phyloP scores from a whole-genome alignment of 2,113 vertebrate genomes.

The Myocastor coypus region DNA sequence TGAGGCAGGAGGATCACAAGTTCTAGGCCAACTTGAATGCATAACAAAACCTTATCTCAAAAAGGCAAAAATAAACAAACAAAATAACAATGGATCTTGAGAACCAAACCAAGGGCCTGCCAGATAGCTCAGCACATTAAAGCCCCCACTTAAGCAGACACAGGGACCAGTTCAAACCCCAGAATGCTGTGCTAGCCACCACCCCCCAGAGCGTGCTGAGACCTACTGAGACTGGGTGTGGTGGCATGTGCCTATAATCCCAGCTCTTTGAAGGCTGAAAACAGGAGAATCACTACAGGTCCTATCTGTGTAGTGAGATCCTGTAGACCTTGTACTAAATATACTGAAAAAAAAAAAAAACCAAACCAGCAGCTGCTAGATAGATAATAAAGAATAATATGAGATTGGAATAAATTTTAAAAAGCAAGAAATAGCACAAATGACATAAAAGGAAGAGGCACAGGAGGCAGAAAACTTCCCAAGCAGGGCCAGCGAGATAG shows the following conservation, averaged over 20 bases:
- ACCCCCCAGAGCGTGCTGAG: too few species aligned
- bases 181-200: too few species aligned
- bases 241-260: too few species aligned
- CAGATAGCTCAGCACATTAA: too few species aligned
- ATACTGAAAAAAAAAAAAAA: neutral
- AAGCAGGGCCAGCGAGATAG: neutral
- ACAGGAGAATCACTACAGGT: too few species aligned
- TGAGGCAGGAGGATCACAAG: neutral
- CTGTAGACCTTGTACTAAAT: too few species aligned
- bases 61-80: neutral
- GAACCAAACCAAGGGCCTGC: neutral
- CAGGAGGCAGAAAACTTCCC: neutral
- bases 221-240: too few species aligned
- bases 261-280: too few species aligned
- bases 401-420: neutral
- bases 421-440: neutral
- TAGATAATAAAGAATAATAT: neutral
- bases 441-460: neutral
- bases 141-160: too few species aligned
- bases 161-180: too few species aligned
- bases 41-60: neutral
- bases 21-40: neutral
- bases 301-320: too few species aligned
- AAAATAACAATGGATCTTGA: neutral
- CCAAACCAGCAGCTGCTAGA: neutral